Evolutionary conservation across 2,113 vertebrate species (phyloP), one percentile per base, ranked within the genome.

Genomic region (Callipepla californica): DNA sequence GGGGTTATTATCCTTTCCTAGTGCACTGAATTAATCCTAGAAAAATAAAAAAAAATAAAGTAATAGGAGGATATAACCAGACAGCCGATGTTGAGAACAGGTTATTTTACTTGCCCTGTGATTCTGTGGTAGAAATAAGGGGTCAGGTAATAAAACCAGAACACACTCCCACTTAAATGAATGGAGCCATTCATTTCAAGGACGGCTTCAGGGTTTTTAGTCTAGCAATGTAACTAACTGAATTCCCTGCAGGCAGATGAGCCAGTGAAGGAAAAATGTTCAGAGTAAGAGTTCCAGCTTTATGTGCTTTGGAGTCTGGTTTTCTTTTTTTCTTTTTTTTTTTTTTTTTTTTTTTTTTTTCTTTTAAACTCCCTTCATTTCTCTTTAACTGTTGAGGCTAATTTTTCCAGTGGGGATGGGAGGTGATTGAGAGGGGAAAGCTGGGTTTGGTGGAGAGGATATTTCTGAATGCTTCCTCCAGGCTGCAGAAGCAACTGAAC

Each of bases 131-230:
- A 94, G 76, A 96, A 96, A 91, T 94, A 85, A 19, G 73, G 82
- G 93, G 90, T 92, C 93, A 90, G 80, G 92, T 94, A 94, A 95
- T 84, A 94, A 96, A 96, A 91, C 73, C 85, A 94, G 94, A 95
- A 81, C 93, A 94, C 62, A 50, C 85, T 95, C 93, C 91, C 80
- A 84, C 94, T 96, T 73, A 87, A 85, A 91, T 95, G 93, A 96
- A 96, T 95, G 94, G 83, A 95, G 30, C 93, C 95, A 94, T 96
- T 95, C 91, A 96, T 96, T 94, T 72, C 57, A 76, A 95, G 85
- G 92, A 88, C 87, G 83, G 80, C 95, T 96, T 79, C 82, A 68
- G 91, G 76, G 69, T 47, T 92, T 95, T 90, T 16, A 91, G 68
- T 75, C 87, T 78, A 86, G 92, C 85, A 75, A 19, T 62, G 82